Base-by-base conservation (phyloP, 2,888 invertebrate species). In the Cerastoderma edule region DNA sequence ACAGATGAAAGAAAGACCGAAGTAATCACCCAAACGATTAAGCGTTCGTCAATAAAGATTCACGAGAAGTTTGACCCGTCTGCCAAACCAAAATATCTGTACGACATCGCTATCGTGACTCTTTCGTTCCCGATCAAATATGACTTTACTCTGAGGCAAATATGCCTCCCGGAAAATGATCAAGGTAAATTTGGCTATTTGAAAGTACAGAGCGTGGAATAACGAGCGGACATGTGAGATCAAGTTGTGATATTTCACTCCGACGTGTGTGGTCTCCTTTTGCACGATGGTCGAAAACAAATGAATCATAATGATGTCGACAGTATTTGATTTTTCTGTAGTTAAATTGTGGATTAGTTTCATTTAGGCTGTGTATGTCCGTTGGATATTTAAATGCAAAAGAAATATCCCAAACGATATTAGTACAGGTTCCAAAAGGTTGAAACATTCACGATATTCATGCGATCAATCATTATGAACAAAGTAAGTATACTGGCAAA, bases 81-180 rank as follows among this genome's bases (percentile, higher is more conserved):
- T 2, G 13, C 4, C 8, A 53, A 24, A 53, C 53, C 53, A n/a
- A 53, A 22, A 22, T 53, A 53, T 53, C n/a, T 53, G 24, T 53
- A 53, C 53, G 53, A 53, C 24, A 53, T 53, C 13, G 53, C 53
- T 27, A 3, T 53, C 8, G 53, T 53, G 3, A 53, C 53, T 6
- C 27, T 53, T 5, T 27, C 53, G 6, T 6, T 6, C 10, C 24
- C 2, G 1, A 28, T 53, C 1, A 53, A 2, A 2, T 53, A 22
- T 27, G 53, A 53, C 13, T n/a, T 53, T 2, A 53, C 27, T 2
- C 13, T 53, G 13, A 24, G 53, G 3, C 27, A 24, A 10, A 13
- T 53, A 8, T 53, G 53, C 27, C 53, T 53, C 2, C 53, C 53
- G 3, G 53, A 53, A 13, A 24, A 53, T 53, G 53, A n/a, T 5